A percentile compares a stretch with the other conserved stretches of the same genome.
Evolutionary conservation across 2,888 invertebrate genomes (phyloP).

Genomic region (Gisinianus flammeolus): DNA sequence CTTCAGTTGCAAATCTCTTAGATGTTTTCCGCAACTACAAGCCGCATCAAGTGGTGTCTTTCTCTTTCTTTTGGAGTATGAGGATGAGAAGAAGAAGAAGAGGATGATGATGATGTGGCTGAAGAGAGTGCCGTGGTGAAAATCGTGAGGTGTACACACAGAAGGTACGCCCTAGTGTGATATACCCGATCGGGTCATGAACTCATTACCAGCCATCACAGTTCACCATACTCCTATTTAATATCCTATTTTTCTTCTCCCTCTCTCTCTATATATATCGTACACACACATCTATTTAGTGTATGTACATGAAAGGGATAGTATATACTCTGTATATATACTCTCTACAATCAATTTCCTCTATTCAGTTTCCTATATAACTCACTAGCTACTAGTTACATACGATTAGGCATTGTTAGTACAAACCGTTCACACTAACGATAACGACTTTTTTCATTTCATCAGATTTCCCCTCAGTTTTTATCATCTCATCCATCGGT

Average conservation of each 20-base stretch:
- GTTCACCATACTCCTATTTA: conserved; percentile 2
- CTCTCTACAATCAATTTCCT: neutral
- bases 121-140: conserved; percentile 12
- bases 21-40: conserved; percentile 7
- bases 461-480: neutral
- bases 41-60: neutral
- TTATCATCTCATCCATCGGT: no score
- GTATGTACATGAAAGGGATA: neutral
- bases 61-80: no score
- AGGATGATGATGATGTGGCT: no score
- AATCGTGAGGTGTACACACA: conserved; percentile 20
- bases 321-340: no score
- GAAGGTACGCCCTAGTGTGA: conserved; percentile 54
- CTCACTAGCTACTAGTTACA: neutral
- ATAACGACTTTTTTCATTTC: neutral
- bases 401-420: conserved; percentile 3
- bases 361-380: neutral
- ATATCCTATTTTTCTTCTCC: neutral
- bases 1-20: neutral
- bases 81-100: no score
- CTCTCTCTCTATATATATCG: neutral
- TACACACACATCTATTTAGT: neutral
- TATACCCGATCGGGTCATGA: conserved; percentile 56
- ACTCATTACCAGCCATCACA: conserved; percentile 51
- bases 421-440: neutral